Evolutionary conservation across 2,888 invertebrate genomes (phyloP).

Genomic region (Lasioglossum figueresi): DNA sequence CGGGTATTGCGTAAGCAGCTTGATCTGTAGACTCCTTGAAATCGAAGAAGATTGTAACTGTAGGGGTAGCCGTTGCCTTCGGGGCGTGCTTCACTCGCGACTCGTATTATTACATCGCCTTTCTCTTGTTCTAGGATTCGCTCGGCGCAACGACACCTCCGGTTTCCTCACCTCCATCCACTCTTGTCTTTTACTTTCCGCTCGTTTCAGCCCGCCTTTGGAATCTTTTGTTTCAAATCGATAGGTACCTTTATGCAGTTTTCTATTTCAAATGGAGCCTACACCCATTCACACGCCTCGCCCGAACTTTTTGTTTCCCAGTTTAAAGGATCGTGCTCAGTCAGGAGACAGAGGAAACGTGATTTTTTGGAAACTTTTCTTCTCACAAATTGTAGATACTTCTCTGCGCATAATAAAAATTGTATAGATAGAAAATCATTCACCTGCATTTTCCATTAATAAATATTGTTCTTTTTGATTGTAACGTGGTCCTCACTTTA

Average conservation of each 20-base stretch:
- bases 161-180: constrained; percentile 15
- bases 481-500: too few species aligned
- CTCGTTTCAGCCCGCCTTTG: constrained; percentile 60
- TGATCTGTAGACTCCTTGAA: constrained; percentile 72
- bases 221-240: constrained; percentile 67
- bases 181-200: constrained; percentile 45
- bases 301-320: neutral
- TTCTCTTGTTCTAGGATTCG: constrained; percentile 56
- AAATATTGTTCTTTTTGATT: too few species aligned
- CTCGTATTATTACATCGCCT: constrained; percentile 71
- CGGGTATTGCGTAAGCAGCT: constrained; percentile 65
- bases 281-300: neutral
- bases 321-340: neutral
- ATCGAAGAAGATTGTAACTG: constrained; percentile 72
- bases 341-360: neutral
- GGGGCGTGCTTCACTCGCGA: constrained; percentile 68
- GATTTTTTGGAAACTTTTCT: neutral
- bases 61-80: constrained; percentile 60
- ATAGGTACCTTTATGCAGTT: constrained; percentile 65
- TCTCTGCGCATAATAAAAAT: too few species aligned
- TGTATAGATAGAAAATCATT: too few species aligned
- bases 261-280: constrained; percentile 48
- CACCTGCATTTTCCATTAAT: too few species aligned
- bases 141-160: constrained; percentile 57
- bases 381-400: neutral